Evolutionary conservation across 35 echinoderm and acorn worm genomes (phyloP).

Genomic region (Diadema setosum): DNA sequence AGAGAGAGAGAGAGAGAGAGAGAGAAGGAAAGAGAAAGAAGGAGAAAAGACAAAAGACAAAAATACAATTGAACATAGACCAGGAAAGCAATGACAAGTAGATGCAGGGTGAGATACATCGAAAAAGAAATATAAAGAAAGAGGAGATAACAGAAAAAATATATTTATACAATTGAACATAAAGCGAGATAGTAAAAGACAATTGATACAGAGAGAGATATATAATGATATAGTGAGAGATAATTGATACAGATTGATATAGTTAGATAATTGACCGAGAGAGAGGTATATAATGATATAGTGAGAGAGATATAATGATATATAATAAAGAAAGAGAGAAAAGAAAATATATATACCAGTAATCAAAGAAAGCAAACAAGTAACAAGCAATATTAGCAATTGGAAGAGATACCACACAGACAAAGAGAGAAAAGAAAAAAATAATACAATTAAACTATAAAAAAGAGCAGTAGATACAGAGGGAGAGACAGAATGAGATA

Average conservation of each 20-base stretch:
- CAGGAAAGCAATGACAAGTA: neutral
- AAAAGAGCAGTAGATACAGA: too few relatives aligned
- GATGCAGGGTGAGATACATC: neutral
- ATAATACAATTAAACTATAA: too few relatives aligned
- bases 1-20: neutral
- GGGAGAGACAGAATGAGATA: too few relatives aligned
- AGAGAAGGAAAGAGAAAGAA: neutral
- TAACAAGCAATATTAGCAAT: too few relatives aligned
- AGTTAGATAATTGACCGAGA: neutral
- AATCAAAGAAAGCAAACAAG: too few relatives aligned
- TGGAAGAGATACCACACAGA: too few relatives aligned
- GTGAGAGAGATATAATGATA: neutral
- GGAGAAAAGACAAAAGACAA: neutral
- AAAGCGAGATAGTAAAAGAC: neutral
- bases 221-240: neutral
- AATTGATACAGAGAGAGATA: neutral
- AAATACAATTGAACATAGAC: neutral
- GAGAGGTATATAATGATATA: neutral
- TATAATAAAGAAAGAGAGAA: too few relatives aligned
- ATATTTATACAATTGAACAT: neutral
- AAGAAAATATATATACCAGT: too few relatives aligned
- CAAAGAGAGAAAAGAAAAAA: too few relatives aligned
- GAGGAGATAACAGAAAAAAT: neutral
- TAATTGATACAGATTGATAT: neutral
- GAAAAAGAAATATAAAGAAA: neutral